Base-by-base conservation (phyloP, 2,888 invertebrate species). In the Himalopsyche kuldschensis region DNA sequence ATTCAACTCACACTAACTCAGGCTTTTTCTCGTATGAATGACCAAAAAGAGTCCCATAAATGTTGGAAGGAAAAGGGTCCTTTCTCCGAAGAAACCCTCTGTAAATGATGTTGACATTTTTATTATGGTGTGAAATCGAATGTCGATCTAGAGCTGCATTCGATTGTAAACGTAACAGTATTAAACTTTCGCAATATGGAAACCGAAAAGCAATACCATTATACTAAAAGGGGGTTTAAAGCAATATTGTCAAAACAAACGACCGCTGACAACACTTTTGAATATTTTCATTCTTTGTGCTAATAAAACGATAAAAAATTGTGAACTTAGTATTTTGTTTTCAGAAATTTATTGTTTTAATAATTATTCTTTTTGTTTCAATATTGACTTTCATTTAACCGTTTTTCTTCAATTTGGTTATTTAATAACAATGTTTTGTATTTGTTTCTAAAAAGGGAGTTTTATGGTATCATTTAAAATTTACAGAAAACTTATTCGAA, bases 101-200 rank as follows among this genome's bases (percentile, higher is more conserved):
- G 77, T 35, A 80, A 80, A 75, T 76, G 81, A 76, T 76, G 76
- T 81, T 81, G 81, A 81, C 81, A 81, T 81, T 81, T 81, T 81
- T 81, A 81, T 81, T 81, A 77, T 81, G 48, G 81, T 81, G 55
- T 35, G 32, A 76, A 77, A 81, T 81, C 76, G 76, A 69, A 69
- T 27, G 69, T 69, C 69, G 69, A 69, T 69, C 69, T 69, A 27
- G 69, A 69, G 69, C 69, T 69, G 69, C 69, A 69, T 69, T 69
- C 69, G 69, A 69, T 69, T 69, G 69, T 69, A 69, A 69, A 30
- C 69, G 11, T 69, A 69, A 69, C 69, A 24, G 69, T 69, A 30
- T 69, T 69, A 69, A 69, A 69, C 69, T 69, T 69, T 69, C 15
- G 69, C 69, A 69, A 69, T 69, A 69, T 69, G 69, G 69, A 69